Evolutionary conservation across 2,888 invertebrate species (phyloP), one percentile per base, ranked within the genome.

Genomic region (Anoplius nigerrimus): DNA sequence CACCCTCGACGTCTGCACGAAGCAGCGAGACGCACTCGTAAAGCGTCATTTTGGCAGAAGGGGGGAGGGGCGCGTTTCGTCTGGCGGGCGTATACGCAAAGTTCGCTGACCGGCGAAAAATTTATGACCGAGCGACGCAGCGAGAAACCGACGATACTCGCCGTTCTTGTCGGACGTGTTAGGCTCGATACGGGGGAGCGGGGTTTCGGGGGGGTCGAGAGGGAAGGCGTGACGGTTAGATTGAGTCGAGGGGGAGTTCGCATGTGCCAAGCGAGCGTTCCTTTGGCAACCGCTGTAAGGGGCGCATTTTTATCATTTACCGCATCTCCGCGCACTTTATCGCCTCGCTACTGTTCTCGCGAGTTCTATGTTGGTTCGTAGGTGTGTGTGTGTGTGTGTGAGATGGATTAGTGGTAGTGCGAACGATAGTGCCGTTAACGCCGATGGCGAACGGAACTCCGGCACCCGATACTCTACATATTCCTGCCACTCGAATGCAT

Each of bases 401-500:
- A n/a, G n/a, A n/a, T n/a, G n/a, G n/a, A n/a, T n/a, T n/a, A n/a
- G n/a, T n/a, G n/a, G n/a, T n/a, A n/a, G n/a, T n/a, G n/a, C n/a
- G n/a, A n/a, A n/a, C n/a, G n/a, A n/a, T n/a, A n/a, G n/a, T n/a
- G n/a, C 13, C 16, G 21, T n/a, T 3, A 15, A 13, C 18, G 5
- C 42, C 1, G n/a, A n/a, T n/a, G 27, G 15, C 45, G 21, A 43
- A 57, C n/a, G 45, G 16, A 43, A 22, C 52, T 16, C 13, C 13
- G 16, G 20, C 22, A 13, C 27, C 16, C 21, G 42, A n/a, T 21
- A 46, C n/a, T n/a, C n/a, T n/a, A 46, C 45, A 61, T 59, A 69
- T 62, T 52, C 34, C 59, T 61, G 71, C 67, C 66, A 66, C 75
- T 69, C 74, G 80, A 75, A 73, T 70, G 78, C 80, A 80, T 80